phyloP scores from a whole-genome alignment of 2,797 vertebrate genomes.

The Crotalus adamanteus region DNA sequence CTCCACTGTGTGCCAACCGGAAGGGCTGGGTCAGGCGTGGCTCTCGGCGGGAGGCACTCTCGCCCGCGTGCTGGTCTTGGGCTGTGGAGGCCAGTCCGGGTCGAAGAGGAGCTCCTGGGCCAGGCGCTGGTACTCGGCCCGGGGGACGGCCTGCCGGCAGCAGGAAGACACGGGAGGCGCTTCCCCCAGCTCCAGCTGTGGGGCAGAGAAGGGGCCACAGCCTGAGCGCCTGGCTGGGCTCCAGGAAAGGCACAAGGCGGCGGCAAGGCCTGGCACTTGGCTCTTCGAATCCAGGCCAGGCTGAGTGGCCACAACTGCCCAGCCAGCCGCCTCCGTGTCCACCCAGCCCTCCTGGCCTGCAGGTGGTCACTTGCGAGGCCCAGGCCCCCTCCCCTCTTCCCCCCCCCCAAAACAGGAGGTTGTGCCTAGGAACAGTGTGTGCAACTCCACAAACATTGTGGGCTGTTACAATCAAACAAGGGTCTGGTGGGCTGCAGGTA shows the following conservation, averaged over 20 bases:
- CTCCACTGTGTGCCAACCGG: background rate
- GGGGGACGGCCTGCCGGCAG: background rate
- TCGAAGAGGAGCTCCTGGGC: constrained; percentile 23
- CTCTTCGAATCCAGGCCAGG: background rate
- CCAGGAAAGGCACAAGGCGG: background rate
- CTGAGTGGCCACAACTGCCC: background rate
- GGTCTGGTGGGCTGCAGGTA: background rate
- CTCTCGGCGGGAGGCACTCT: background rate
- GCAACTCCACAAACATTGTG: background rate
- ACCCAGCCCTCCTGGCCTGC: background rate
- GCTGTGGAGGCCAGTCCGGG: constrained; percentile 7
- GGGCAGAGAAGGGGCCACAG: background rate
- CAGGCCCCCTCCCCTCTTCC: background rate
- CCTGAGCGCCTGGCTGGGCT: background rate
- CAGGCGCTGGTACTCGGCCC: constrained; percentile 10
- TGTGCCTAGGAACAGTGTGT: no score
- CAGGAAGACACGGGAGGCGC: background rate
- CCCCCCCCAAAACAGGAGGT: no score
- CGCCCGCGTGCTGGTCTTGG: background rate
- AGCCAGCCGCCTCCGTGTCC: background rate
- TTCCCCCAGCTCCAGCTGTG: constrained; percentile 23
- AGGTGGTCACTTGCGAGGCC: background rate
- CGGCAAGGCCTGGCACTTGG: background rate
- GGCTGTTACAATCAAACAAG: background rate
- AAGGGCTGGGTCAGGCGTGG: background rate